phyloP scores from a whole-genome alignment of 2,113 vertebrate species.

The Pleuronectes platessa region DNA sequence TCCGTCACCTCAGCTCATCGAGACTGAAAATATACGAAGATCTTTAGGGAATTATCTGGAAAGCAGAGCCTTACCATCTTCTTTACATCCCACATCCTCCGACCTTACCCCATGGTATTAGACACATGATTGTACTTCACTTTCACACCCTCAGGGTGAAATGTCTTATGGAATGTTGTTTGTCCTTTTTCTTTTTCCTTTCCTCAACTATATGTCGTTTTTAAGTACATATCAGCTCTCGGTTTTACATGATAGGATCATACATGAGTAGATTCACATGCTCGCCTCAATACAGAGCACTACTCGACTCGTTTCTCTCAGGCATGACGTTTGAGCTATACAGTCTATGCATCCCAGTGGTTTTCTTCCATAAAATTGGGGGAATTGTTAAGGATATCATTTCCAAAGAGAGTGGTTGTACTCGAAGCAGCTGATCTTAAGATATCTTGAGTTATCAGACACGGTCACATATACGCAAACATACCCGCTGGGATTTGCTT shows the following conservation, averaged over 20 bases:
- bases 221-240: constrained; percentile 50
- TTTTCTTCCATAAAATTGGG: background rate
- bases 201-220: constrained; percentile 30
- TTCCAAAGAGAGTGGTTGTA: no score
- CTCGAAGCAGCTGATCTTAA: no score
- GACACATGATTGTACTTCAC: constrained; percentile 30
- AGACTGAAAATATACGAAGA: constrained; percentile 44
- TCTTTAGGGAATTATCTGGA: constrained; percentile 46
- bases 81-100: constrained; percentile 54
- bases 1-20: constrained; percentile 3
- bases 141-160: constrained; percentile 38
- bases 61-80: constrained; percentile 48
- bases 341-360: background rate
- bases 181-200: constrained; percentile 20
- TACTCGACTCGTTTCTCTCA: background rate
- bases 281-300: constrained; percentile 23
- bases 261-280: constrained; percentile 35
- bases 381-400: no score
- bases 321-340: background rate
- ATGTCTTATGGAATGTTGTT: constrained; percentile 11
- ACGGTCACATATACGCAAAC: no score
- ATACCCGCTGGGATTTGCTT: no score
- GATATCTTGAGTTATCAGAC: no score
- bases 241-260: constrained; percentile 69
- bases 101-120: constrained; percentile 57